Base-by-base conservation (phyloP, 2,888 invertebrate genomes). In the Operophtera brumata region DNA sequence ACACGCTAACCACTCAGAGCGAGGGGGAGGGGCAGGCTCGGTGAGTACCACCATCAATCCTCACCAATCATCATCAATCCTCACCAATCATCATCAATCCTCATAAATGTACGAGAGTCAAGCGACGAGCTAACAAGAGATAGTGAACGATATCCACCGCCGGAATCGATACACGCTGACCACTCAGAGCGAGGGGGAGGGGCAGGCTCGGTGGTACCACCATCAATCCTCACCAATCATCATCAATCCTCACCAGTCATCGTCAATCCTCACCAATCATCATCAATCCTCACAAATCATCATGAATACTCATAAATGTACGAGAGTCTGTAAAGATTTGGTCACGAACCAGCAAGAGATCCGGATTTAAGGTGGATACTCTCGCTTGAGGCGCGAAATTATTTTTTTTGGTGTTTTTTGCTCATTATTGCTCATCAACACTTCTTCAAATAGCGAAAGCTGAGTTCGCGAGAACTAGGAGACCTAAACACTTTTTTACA, bases 101-200 rank as follows among this genome's bases (percentile, higher is more conserved):
- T 8, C 28, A 9, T 9, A 20, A 20, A 20, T 20, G 20, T 3
- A 20, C 4, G 20, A 20, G 20, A 20, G 20, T 4, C 2, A 4
- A 20, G 20, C 20, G 1, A 20, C 11, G 1, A 5, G 20, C 8
- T 47, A 50, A 35, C 14, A 35, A 0, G 74, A 73, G 3, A 45
- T 77, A 2, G 47, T 75, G 0, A 12, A 63, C 1, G 69, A 80
- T 1, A 80, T 85, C 5, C 46, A 64, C 6, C 58, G 59, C 0
- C 51, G 61, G 3, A 81, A 77, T 45, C 64, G 60, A 1, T 84
- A 74, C 57, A 34, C 65, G 0, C 54, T 85, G 34, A 46, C 56
- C 1, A 80, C 82, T 0, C 64, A 73, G 45, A 80, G 80, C 40
- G 61, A 72, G 2, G 84, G 80, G 0, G 51, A 51, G 0, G 20